Evolutionary conservation across 2,888 invertebrate genomes (phyloP).

Genomic region (Graphium colonna): DNA sequence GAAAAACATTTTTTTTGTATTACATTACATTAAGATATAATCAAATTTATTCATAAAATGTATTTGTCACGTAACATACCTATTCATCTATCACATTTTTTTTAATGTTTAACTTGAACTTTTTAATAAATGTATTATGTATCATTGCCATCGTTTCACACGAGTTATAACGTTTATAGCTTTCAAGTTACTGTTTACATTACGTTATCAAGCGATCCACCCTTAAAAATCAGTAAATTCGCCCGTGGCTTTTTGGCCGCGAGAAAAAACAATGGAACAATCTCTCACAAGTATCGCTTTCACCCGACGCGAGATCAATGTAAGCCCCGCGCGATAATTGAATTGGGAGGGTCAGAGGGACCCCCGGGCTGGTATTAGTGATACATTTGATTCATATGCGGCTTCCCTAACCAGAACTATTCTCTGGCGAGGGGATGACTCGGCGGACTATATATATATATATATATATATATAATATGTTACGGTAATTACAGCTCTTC

Average conservation of each 20-base stretch:
- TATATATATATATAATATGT: too few species aligned
- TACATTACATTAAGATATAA: too few species aligned
- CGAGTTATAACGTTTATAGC: not conserved
- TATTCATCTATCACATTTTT: too few species aligned
- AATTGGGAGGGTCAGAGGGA: slow-evolving; percentile 63
- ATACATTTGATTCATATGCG: slow-evolving; percentile 72
- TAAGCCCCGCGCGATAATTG: slow-evolving; percentile 71
- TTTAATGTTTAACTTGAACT: too few species aligned
- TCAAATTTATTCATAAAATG: too few species aligned
- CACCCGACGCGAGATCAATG: slow-evolving; percentile 68
- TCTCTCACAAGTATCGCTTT: slow-evolving; percentile 81
- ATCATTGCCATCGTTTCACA: too few species aligned
- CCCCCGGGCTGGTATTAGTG: slow-evolving; percentile 57
- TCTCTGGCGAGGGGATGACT: slow-evolving; percentile 22
- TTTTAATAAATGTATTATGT: too few species aligned
- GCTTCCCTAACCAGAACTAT: slow-evolving; percentile 44
- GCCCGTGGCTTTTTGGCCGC: slow-evolving; percentile 65
- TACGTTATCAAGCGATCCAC: slow-evolving; percentile 20
- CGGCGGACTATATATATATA: slow-evolving; percentile 15
- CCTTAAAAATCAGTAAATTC: slow-evolving; percentile 53
- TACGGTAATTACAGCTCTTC: slow-evolving; percentile 7
- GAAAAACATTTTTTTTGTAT: too few species aligned
- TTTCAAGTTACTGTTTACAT: not conserved
- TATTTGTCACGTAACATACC: too few species aligned
- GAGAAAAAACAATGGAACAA: slow-evolving; percentile 80